A percentile compares a stretch with the other conserved stretches of the same genome.
Evolutionary conservation across 2,113 vertebrate species (phyloP).

Genomic region (Raphicerus campestris): DNA sequence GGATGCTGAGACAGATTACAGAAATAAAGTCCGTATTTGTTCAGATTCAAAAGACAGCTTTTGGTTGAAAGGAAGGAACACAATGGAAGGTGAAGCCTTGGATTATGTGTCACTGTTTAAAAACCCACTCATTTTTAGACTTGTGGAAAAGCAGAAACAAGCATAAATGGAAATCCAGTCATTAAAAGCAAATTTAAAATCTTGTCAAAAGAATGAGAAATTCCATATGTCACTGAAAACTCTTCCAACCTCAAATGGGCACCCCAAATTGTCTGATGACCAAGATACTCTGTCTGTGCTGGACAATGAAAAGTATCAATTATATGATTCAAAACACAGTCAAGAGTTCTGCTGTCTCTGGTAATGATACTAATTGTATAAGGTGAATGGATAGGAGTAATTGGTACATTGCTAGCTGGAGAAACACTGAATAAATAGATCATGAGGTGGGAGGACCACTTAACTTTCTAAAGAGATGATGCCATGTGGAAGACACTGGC

Average conservation of each 20-base stretch:
- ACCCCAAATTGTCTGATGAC: neutral
- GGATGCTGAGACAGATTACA: neutral
- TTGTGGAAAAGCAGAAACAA: neutral
- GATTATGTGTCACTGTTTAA: neutral
- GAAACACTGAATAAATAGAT: neutral
- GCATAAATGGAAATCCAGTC: neutral
- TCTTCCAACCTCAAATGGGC: neutral
- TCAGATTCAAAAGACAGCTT: constrained; percentile 2
- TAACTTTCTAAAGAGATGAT: neutral
- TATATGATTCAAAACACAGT: neutral
- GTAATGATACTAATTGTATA: neutral
- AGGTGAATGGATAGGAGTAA: neutral
- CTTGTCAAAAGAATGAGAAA: neutral
- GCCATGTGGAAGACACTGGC: neutral
- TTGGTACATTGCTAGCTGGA: neutral
- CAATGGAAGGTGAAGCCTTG: neutral
- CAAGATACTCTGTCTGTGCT: neutral
- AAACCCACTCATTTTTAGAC: neutral
- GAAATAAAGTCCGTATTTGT: constrained; percentile 32
- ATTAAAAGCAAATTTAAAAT: neutral
- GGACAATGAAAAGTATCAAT: neutral
- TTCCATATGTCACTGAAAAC: neutral
- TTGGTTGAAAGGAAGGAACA: neutral
- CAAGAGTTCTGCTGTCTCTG: neutral
- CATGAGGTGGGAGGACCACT: neutral